Conservation (phyloP, 1,140 invertebrate genomes). For the Contarinia nasturtii region DNA sequence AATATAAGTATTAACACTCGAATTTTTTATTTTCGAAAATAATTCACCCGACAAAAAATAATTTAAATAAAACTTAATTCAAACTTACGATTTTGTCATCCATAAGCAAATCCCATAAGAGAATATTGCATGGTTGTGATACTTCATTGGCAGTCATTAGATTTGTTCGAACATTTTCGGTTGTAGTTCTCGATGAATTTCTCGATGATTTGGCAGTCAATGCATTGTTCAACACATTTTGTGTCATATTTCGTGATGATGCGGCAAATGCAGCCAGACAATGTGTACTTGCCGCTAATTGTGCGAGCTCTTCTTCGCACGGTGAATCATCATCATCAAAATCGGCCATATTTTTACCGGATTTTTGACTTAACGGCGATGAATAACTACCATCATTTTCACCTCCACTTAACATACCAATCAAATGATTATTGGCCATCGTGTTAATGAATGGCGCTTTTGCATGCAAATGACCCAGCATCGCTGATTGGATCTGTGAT, state of each 20-base stretch:
- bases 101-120: slow-evolving; percentile 86
- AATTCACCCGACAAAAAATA: no score
- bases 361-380: slow-evolving; percentile 76
- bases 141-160: slow-evolving; percentile 46
- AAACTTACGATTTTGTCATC: slow-evolving; percentile 71
- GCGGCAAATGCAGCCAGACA: slow-evolving; percentile 2
- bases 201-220: slow-evolving; percentile 13
- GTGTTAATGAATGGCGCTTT: slow-evolving; percentile 21
- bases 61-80: slow-evolving; percentile 4
- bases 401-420: slow-evolving; percentile 45
- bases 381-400: slow-evolving; percentile 64
- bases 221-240: neutral
- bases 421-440: slow-evolving; percentile 25
- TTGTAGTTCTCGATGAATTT: slow-evolving; percentile 8
- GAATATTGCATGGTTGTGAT: slow-evolving; percentile 70
- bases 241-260: neutral
- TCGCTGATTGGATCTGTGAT: slow-evolving; percentile 15
- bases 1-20: no score
- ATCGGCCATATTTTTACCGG: slow-evolving; percentile 88
- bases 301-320: slow-evolving; percentile 61
- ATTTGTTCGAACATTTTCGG: slow-evolving; percentile 12
- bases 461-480: slow-evolving; percentile 13
- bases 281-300: slow-evolving; percentile 13
- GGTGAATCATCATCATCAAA: slow-evolving; percentile 90
- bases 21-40: slow-evolving; percentile 6